These are phyloP conservation scores for Diplodus sargus DNA, from an alignment of 2,797 vertebrate species.

Conservation along the genomic window DNA sequence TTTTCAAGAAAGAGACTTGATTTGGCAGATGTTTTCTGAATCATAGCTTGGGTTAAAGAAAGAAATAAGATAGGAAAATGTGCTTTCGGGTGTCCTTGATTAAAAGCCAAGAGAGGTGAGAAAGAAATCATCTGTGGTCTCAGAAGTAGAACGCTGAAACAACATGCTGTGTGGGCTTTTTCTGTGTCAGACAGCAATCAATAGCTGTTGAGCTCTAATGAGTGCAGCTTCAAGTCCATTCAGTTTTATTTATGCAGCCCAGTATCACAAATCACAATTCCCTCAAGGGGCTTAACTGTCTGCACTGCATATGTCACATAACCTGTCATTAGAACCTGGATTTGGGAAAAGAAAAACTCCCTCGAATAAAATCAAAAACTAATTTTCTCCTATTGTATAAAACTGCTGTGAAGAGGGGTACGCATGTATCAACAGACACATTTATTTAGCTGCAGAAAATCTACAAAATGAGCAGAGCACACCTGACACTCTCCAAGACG, in stretches of 20 bases:
- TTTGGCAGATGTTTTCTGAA: not conserved
- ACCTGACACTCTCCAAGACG: not conserved
- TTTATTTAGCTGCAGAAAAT: conserved; percentile 8
- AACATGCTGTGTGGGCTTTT: not conserved
- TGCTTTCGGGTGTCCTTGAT: conserved; percentile 44
- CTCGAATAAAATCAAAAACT: not conserved
- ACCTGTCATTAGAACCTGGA: not conserved
- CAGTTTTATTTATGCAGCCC: too few species aligned
- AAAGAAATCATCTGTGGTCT: conserved; percentile 52
- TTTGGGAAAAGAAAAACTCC: not conserved
- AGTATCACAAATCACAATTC: too few species aligned
- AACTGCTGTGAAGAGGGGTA: not conserved
- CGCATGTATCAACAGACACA: not conserved
- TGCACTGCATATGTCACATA: not conserved
- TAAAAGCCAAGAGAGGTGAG: conserved; percentile 45
- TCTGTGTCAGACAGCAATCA: not conserved
- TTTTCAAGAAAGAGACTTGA: not conserved
- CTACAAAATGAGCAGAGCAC: not conserved
- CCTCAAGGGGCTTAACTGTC: not conserved
- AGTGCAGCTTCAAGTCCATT: too few species aligned
- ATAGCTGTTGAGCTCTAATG: not conserved
- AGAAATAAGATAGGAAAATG: not conserved
- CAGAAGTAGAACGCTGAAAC: conserved; percentile 9
- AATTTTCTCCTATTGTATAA: not conserved
- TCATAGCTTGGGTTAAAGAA: not conserved